These are phyloP conservation scores for Embiotoca jacksoni DNA, from an alignment of 2,113 vertebrate genomes.

Conservation along the genomic window DNA sequence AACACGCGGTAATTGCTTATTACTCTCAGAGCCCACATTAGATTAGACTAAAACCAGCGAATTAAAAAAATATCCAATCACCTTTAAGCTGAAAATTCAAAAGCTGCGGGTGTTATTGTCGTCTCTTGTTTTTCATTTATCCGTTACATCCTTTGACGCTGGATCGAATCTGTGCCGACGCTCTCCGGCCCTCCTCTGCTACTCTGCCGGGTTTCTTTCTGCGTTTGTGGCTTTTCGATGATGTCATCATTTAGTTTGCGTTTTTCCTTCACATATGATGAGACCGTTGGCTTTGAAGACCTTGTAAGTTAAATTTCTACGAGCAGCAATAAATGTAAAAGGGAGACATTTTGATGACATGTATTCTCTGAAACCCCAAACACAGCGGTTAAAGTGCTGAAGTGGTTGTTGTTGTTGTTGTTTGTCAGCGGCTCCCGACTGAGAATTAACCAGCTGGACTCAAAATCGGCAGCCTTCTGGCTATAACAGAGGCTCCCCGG, in stretches of 20 bases:
- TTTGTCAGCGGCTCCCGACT: slow-evolving; percentile 2
- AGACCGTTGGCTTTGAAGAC: neutral
- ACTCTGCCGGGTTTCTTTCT: neutral
- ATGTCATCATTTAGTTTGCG: neutral
- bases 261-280: neutral
- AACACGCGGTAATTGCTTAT: slow-evolving; percentile 78
- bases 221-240: neutral
- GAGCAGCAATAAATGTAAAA: neutral
- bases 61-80: slow-evolving; percentile 77
- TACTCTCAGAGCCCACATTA: slow-evolving; percentile 70
- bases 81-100: slow-evolving; percentile 62
- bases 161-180: neutral
- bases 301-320: neutral
- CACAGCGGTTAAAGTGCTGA: neutral
- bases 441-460: slow-evolving; percentile 7
- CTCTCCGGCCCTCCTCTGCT: neutral
- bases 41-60: slow-evolving; percentile 74
- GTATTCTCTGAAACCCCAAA: neutral
- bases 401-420: neutral
- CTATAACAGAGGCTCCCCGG: neutral
- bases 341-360: neutral
- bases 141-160: neutral
- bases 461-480: neutral
- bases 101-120: slow-evolving; percentile 15
- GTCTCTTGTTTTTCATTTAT: slow-evolving; percentile 18